Evolutionary conservation across 2,113 vertebrate species (phyloP), one percentile per base, ranked within the genome.

Genomic region (Bettongia penicillata): DNA sequence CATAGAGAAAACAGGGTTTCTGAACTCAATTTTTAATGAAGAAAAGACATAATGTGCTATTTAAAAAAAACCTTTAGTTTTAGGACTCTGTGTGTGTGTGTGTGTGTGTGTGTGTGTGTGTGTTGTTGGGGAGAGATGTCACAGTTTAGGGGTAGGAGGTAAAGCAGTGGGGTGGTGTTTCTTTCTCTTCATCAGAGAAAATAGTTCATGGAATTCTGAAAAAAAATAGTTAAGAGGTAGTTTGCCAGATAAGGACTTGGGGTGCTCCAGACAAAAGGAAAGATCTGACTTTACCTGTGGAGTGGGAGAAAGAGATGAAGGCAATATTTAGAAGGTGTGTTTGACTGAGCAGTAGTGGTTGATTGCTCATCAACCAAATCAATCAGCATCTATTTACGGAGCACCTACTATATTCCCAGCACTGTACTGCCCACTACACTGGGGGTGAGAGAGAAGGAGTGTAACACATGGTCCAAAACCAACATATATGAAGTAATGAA

Each of bases 231-330:
- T 53, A 95, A 96, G 49, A 90, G 49, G 91, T 92, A 43, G 84
- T 22, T 90, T 96, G 94, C 52, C 11, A 84, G 51, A 91, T 50
- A 31, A 96, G 89, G n/a, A 43, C 53, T 95, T 90, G 68, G 77
- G 77, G 96, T 97, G 48, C 50, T 89, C 53, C 92, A 95, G 94
- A 97, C 95, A 96, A 95, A 97, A 91, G n/a, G 24, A 51, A 51
- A 14, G 90, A 53, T 95, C 47, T 91, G 90, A 52, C 19, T 90
- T 53, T 52, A 89, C 55, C 91, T 92, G 51, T 92, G 24, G 93
- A 95, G 92, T 91, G 92, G 68, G 94, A 95, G 95, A 96, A 92
- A 90, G 6, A 91, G 89, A 22, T 92, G 90, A 97, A 84, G n/a
- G 37, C 43, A 84, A 84, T 84, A 84, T 84, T 84, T 23, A 84